These are phyloP conservation scores for Gila orcuttii DNA, from an alignment of 2,113 vertebrate genomes.

Conservation along the genomic window DNA sequence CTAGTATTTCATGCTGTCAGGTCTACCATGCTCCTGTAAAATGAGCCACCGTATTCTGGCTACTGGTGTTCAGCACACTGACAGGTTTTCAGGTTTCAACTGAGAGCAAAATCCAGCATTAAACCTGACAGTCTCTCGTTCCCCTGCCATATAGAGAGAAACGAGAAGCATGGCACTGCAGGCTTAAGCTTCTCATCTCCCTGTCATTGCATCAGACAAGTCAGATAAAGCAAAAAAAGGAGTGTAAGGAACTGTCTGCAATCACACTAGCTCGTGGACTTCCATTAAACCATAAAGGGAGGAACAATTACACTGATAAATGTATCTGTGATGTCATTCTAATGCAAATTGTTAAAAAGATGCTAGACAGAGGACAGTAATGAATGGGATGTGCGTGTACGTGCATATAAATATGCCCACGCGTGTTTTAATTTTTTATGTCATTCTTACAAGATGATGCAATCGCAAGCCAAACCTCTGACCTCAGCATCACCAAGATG, in stretches of 20 bases:
- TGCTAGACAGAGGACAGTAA: background rate
- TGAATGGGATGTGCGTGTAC: background rate
- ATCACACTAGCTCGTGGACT: background rate
- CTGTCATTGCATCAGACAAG: slow-evolving; percentile 4
- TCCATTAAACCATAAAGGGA: background rate
- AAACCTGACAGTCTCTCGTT: slow-evolving; percentile 27
- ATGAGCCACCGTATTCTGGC: slow-evolving; percentile 4
- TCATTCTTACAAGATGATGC: slow-evolving; percentile 9
- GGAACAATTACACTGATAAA: background rate
- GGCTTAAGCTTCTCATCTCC: slow-evolving; percentile 8
- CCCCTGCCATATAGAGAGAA: background rate
- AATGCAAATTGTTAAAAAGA: background rate
- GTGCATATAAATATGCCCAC: background rate
- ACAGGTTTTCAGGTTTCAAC: slow-evolving; percentile 17
- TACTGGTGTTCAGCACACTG: slow-evolving; percentile 9
- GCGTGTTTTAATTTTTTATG: background rate
- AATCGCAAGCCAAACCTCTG: slow-evolving; percentile 35
- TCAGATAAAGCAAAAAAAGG: background rate
- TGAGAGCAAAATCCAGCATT: slow-evolving; percentile 15
- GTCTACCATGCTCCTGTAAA: slow-evolving; percentile 5
- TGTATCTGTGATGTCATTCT: background rate
- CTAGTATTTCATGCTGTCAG: slow-evolving; percentile 4
- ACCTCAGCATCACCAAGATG: slow-evolving; percentile 44
- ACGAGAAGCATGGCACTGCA: background rate
- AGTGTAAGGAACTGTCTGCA: background rate